Base-by-base conservation (phyloP, 2,888 invertebrate species). In the Chloroclysta siterata region DNA sequence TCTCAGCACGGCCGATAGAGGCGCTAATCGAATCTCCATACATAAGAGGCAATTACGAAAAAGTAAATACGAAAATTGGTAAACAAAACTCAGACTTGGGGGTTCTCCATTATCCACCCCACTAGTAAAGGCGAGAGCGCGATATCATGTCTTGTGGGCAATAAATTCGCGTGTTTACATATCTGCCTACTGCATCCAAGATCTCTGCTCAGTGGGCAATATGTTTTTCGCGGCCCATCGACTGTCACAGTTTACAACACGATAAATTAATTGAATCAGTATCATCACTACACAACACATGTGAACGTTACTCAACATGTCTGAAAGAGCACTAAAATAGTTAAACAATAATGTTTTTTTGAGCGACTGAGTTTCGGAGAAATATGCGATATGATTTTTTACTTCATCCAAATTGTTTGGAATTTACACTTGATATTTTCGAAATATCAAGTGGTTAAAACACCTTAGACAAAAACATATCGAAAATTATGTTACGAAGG, bases 201-300 rank as follows among this genome's bases (percentile, higher is more conserved):
- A 58, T 61, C 54, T 50, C 17, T 14, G 60, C 50, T 66, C 69
- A 64, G 66, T 65, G 63, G 71, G 72, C 72, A 69, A 73, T 76
- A 79, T 77, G 75, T 85, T 84, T 76, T 80, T 81, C 79, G 79
- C 82, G 75, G 78, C 78, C 76, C 79, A 81, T 81, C 72, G 70
- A 66, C 72, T 73, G 76, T 72, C 72, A 60, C 66, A 64, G 60
- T 65, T 62, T 55, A 66, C 60, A 66, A 51, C 48, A 60, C 52
- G 46, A 63, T 64, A 55, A 36, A 46, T 11, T 44, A 47, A 55
- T 55, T 46, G 5, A 53, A 63, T 11, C 56, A 56, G 64, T 56
- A 62, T 47, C 29, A 33, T 51, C 39, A 41, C 56, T 56, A 22
- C 22, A 36, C 29, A 41, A 53, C 44, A 15, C 17, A 8, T 46